These are phyloP conservation scores for Deilephila porcellus DNA, from an alignment of 2,888 invertebrate genomes.

Conservation along the genomic window DNA sequence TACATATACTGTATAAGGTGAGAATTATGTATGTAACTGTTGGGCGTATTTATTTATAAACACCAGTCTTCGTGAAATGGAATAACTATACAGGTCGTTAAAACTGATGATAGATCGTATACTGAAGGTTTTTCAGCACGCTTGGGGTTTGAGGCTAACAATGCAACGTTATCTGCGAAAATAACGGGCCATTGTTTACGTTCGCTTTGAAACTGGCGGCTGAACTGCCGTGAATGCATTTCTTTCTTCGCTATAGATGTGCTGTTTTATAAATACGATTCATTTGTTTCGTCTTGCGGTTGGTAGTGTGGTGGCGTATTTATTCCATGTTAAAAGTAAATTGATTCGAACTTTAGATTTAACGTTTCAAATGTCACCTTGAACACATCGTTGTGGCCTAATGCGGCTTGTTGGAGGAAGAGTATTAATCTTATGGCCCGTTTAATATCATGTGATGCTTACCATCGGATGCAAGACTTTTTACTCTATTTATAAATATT, in stretches of 20 bases:
- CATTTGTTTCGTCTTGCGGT: slow-evolving; percentile 8
- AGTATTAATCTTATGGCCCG: too few relatives aligned
- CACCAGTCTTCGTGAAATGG: too few relatives aligned
- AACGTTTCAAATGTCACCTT: not conserved
- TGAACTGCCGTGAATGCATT: not conserved
- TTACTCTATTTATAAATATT: too few relatives aligned
- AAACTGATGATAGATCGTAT: slow-evolving; percentile 7
- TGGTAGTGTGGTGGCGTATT: not conserved
- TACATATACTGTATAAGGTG: too few relatives aligned
- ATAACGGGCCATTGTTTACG: slow-evolving; percentile 12
- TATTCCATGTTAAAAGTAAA: too few relatives aligned
- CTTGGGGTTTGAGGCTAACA: slow-evolving; percentile 1
- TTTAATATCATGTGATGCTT: too few relatives aligned
- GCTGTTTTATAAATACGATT: not conserved
- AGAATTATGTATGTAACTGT: too few relatives aligned
- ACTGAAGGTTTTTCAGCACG: slow-evolving; percentile 7
- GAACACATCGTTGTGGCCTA: too few relatives aligned
- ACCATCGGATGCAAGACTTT: too few relatives aligned
- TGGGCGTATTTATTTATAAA: too few relatives aligned
- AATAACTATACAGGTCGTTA: not conserved
- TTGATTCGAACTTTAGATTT: not conserved
- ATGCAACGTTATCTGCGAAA: slow-evolving; percentile 16
- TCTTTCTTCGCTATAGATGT: slow-evolving; percentile 3
- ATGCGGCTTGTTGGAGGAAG: too few relatives aligned
- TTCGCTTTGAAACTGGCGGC: not conserved